phyloP scores from a whole-genome alignment of 2,113 vertebrate species.

The Osmerus eperlanus region DNA sequence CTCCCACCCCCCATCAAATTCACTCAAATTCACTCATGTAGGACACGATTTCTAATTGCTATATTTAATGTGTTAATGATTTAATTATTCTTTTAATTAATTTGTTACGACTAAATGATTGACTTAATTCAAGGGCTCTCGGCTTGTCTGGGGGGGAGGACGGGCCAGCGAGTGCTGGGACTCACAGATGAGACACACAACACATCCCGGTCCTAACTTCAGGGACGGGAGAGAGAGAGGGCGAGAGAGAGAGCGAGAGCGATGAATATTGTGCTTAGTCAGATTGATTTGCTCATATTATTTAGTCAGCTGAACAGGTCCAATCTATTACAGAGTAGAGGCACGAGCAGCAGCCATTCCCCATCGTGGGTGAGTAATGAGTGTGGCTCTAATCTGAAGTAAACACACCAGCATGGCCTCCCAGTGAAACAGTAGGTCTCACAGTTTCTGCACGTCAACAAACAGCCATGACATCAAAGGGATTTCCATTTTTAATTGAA shows the following conservation, averaged over 20 bases:
- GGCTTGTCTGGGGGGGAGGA: constrained; percentile 53
- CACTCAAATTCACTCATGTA: constrained; percentile 75
- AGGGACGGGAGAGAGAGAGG: background rate
- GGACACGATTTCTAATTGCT: constrained; percentile 76
- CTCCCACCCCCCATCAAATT: constrained; percentile 65
- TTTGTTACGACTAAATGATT: constrained; percentile 78
- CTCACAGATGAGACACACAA: constrained; percentile 43
- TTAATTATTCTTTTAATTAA: constrained; percentile 82
- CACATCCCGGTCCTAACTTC: constrained; percentile 40
- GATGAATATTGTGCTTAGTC: constrained; percentile 11
- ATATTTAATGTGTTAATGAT: constrained; percentile 76
- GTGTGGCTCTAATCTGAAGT: constrained; percentile 47
- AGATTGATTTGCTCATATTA: background rate
- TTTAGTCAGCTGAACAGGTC: constrained; percentile 22
- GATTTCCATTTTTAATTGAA: constrained; percentile 59
- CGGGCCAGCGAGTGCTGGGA: constrained; percentile 14
- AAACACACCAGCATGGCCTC: constrained; percentile 49
- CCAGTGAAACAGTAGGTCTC: constrained; percentile 9
- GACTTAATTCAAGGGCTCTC: constrained; percentile 72
- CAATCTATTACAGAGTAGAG: constrained; percentile 38
- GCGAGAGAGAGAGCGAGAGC: background rate
- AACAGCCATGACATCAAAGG: constrained; percentile 52
- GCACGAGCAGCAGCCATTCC: constrained; percentile 27
- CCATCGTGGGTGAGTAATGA: constrained; percentile 48
- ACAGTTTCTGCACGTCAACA: constrained; percentile 48